phyloP scores from a whole-genome alignment of 2,888 invertebrate genomes.

The Troides helena region DNA sequence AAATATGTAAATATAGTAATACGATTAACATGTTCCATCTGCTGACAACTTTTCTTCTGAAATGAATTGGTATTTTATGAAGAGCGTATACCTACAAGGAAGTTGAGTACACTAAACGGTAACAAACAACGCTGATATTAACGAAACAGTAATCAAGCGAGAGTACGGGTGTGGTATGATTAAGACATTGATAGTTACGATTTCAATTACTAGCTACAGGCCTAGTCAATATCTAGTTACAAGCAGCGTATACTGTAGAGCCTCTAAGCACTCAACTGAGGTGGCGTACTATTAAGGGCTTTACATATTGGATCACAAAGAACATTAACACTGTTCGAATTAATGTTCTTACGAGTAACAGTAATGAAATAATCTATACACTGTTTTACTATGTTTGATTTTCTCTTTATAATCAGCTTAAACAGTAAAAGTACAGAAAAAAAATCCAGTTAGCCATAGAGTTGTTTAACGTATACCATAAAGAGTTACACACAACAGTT shows the following conservation, averaged over 20 bases:
- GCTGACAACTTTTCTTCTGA: too few species aligned
- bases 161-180: background rate
- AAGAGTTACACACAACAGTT: too few species aligned
- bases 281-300: background rate
- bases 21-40: background rate
- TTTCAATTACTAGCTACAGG: slow-evolving; percentile 1
- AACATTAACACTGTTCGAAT: background rate
- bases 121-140: background rate
- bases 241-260: background rate
- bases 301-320: background rate
- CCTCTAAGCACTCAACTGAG: background rate
- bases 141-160: background rate
- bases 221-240: background rate
- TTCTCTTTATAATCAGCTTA: too few species aligned
- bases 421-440: too few species aligned
- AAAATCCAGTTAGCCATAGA: too few species aligned
- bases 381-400: too few species aligned
- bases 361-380: too few species aligned
- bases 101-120: background rate
- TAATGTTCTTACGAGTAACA: background rate
- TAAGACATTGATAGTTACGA: background rate
- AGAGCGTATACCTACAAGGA: background rate
- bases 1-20: background rate
- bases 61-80: too few species aligned
- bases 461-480: too few species aligned